A percentile compares a stretch with the other conserved stretches of the same genome.
These are phyloP conservation scores for Sebastolobus alascanus DNA, from an alignment of 2,797 vertebrate species.

Conservation along the genomic window DNA sequence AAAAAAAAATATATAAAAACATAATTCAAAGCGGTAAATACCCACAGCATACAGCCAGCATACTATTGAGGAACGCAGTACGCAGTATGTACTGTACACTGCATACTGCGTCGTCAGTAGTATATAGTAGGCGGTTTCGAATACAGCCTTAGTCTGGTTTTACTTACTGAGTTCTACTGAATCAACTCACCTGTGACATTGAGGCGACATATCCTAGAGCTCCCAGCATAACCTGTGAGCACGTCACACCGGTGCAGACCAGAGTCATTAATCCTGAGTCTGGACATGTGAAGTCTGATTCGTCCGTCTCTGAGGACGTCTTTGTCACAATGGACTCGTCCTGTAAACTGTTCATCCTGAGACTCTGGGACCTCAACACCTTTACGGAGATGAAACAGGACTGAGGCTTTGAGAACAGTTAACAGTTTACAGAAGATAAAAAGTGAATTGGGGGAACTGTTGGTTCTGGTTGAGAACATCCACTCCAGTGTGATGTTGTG, in stretches of 20 bases:
- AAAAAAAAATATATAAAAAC: no score
- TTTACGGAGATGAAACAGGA: background rate
- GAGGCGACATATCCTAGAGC: accelerated
- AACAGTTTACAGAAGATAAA: background rate
- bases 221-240: accelerated
- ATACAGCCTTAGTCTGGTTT: no score
- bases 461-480: background rate
- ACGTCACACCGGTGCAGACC: background rate
- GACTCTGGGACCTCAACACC: background rate
- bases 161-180: no score
- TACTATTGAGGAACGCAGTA: no score
- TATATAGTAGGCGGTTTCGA: no score
- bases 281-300: background rate
- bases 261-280: background rate
- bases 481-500: no score
- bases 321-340: background rate
- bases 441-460: background rate
- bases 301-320: background rate
- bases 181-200: background rate
- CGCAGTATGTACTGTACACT: no score
- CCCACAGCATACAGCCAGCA: no score
- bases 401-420: no score
- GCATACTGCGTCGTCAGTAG: no score
- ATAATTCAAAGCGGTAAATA: no score
- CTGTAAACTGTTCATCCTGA: background rate